phyloP scores from a whole-genome alignment of 2,797 vertebrate species.

The Acanthopagrus latus region DNA sequence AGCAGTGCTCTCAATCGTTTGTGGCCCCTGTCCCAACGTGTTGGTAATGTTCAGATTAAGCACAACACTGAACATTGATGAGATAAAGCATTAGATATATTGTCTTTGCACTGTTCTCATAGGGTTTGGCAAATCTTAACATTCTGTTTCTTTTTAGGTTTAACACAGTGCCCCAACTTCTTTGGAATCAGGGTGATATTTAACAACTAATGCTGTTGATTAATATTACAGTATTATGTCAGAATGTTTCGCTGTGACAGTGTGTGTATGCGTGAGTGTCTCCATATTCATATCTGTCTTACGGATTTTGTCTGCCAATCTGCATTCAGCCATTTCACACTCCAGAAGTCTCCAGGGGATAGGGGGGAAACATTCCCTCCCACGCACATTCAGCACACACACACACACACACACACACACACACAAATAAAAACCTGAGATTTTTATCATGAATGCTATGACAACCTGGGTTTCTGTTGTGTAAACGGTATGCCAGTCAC shows the following conservation, averaged over 20 bases:
- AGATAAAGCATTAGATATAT: too few species aligned
- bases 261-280: background rate
- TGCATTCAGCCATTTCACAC: constrained; percentile 58
- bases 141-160: too few species aligned
- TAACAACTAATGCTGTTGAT: too few species aligned
- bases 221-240: too few species aligned
- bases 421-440: constrained; percentile 44
- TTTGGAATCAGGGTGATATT: too few species aligned
- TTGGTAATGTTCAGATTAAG: too few species aligned
- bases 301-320: constrained; percentile 19
- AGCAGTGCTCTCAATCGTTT: too few species aligned
- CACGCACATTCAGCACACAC: background rate
- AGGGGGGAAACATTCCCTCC: constrained; percentile 3
- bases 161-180: too few species aligned
- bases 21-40: too few species aligned
- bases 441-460: constrained; percentile 28
- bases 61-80: too few species aligned
- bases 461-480: constrained; percentile 28
- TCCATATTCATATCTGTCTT: constrained; percentile 31
- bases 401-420: constrained; percentile 36
- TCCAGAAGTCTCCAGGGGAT: constrained; percentile 30
- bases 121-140: too few species aligned
- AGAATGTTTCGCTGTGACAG: background rate
- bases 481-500: constrained; percentile 32
- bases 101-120: too few species aligned